Evolutionary conservation across 1,140 invertebrate genomes (phyloP), one percentile per base, ranked within the genome.

Genomic region (Nephila pilipes): DNA sequence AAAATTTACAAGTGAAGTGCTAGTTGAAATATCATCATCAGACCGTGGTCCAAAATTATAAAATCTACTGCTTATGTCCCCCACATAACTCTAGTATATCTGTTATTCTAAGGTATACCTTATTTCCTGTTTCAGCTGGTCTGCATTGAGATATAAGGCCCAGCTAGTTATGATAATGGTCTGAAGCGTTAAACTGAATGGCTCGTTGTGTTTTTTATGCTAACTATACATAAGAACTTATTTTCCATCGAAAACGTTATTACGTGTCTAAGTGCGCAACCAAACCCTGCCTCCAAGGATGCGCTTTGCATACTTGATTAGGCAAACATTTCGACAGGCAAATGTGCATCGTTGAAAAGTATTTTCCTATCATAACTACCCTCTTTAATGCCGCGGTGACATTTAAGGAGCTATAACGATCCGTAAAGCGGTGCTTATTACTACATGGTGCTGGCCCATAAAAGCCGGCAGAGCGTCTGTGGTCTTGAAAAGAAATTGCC

Each of bases 341-440:
- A 75, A 75, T 29, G 29, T 36, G 69, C 12, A 29, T 46, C 38
- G n/a, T 22, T 81, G 80, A 81, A 81, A 38, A 81, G 16, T 22
- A 81, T 55, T 81, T 81, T 22, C 69, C 69, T 36, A 75, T 75
- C 80, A 46, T 54, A 81, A 81, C 80, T 55, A 54, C 80, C 38
- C 38, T 6, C 20, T 55, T 46, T 81, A 54, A 46, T n/a, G 46
- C 38, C 80, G 16, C 5, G 2, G 80, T 29, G 80, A 81, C 36
- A 81, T 81, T 81, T 55, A 81, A 81, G 38, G 38, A 25, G 36
- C 38, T 29, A 58, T 87, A 87, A 87, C 85, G 55, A 65, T n/a
- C 32, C 85, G 32, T 69, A 65, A 87, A 87, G 25, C 80, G 60
- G 32, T 20, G 85, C 18, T 65, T 60, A 63, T 87, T 87, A 87